These are phyloP conservation scores for Patiria pectinifera DNA, from an alignment of 53 echinoderm and acorn worm species.

Conservation along the genomic window DNA sequence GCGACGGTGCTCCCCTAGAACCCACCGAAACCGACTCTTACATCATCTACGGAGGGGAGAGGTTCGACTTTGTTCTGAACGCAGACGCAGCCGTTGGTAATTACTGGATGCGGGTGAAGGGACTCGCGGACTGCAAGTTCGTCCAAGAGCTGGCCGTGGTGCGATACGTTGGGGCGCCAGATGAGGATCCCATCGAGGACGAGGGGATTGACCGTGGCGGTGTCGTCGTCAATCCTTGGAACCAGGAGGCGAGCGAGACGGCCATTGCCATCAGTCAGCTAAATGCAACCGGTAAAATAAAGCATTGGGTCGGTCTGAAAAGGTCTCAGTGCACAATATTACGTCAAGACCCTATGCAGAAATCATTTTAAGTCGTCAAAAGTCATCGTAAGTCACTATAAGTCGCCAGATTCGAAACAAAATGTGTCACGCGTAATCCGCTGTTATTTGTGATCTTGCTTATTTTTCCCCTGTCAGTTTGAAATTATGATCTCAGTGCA, in stretches of 20 bases:
- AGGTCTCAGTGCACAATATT: background rate
- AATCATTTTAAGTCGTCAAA: too few species aligned
- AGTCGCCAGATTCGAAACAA: too few species aligned
- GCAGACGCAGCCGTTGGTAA: conserved; percentile 79
- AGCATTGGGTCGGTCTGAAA: too few species aligned
- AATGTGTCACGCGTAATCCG: too few species aligned
- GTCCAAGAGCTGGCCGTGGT: conserved; percentile 84
- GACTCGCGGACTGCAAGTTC: conserved; percentile 65
- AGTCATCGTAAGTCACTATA: too few species aligned
- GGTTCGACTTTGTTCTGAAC: conserved; percentile 84
- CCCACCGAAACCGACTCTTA: conserved; percentile 70
- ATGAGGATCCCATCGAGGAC: conserved; percentile 35
- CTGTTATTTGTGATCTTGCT: too few species aligned
- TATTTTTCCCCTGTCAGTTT: too few species aligned
- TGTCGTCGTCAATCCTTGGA: conserved; percentile 64
- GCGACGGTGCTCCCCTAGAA: conserved; percentile 77
- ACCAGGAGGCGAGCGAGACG: conserved; percentile 44
- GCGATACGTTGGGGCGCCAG: conserved; percentile 77
- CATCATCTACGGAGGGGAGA: conserved; percentile 86
- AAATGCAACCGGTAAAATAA: conserved; percentile 54
- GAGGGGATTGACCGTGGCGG: conserved; percentile 53
- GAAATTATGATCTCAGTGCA: too few species aligned
- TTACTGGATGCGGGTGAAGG: conserved; percentile 87
- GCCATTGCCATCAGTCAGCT: conserved; percentile 68
- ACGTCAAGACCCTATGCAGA: background rate